Evolutionary conservation across 2,113 vertebrate genomes (phyloP), one percentile per base, ranked within the genome.

Genomic region (Centropus bengalensis): DNA sequence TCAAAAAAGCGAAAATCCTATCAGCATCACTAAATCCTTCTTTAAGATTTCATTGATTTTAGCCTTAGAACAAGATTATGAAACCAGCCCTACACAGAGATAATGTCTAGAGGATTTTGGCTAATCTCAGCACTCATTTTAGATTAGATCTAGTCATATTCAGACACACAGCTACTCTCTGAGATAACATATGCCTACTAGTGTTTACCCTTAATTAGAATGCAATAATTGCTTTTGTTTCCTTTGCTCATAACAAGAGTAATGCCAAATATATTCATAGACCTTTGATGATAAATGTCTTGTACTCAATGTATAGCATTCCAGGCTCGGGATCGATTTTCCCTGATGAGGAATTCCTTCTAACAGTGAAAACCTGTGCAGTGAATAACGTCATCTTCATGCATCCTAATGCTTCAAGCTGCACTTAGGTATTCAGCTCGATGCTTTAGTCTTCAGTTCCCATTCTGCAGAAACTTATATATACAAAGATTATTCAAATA

Each of bases 1-100:
- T 96, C 94, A 78, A 44, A 96, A 96, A 94, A 84, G 73, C 95
- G 77, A 97, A 97, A 98, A 98, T 97, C 86, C 95, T 95, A 94
- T 96, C 94, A 96, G 92, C 89, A 95, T 67, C 85, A 88, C 78
- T 97, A 98, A 98, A 97, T 96, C 97, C 96, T 97, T 90, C 88
- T 98, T 97, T 97, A 95, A 97, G 71, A 74, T 97, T 95, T 97
- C 96, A 98, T 98, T 98, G 97, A 98, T 98, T 97, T 96, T 71
- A 96, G 96, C 94, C 91, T 98, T 97, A 97, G 94, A 98, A 97
- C 93, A 97, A 98, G 97, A 98, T 98, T 97, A 97, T 91, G 86
- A 94, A 96, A 98, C 68, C 91, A 97, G 95, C 84, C 86, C 86
- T 97, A 97, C 91, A 92, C 86, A 93, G 82, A 97, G 95, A 97